Evolutionary conservation across 1,140 invertebrate genomes (phyloP), one percentile per base, ranked within the genome.

Genomic region (Heliconius hewitsoni): DNA sequence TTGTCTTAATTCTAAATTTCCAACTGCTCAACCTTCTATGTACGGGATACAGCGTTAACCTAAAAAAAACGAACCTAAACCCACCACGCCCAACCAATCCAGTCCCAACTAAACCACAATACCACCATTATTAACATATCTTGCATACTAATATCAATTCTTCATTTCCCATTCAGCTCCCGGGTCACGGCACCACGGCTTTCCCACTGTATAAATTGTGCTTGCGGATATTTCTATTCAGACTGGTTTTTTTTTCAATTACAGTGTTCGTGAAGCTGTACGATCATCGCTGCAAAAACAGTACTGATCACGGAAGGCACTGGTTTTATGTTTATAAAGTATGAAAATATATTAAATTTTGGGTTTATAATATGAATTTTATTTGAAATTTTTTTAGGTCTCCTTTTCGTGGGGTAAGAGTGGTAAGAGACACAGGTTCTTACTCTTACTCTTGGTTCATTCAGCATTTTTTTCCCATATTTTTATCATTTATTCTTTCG

Each of bases 211-310:
- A 60, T 80, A 71, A 80, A 2, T 80, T 80, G 74, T 50, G 75
- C 19, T 9, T 0, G n/a, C n/a, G 2, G 55, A 55, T 78, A 39
- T 81, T 78, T 55, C 73, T 78, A 76, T 81, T 76, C 70, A 78
- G 18, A 37, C 66, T 11, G 18, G 34, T 8, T 37, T 42, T 80
- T 77, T 78, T 83, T 82, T 82, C 42, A 78, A 19, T 88, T 89
- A n/a, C 88, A 93, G 92, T 93, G 87, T 93, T 93, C 73, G 86
- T 90, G 37, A 92, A 93, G 76, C 23, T 91, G 23, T 81, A 86
- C 72, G 87, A 91, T 70, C 83, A 87, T 27, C 85, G 86, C 34
- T 93, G 92, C 79, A 82, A 87, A 18, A 82, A 90, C 77, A 81
- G 87, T 74, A 60, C 85, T 0, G 85, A 88, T 19, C 88, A 91